A percentile compares a stretch with the other conserved stretches of the same genome.
phyloP scores from a whole-genome alignment of 1,140 invertebrate genomes.

The Augochlora pura region DNA sequence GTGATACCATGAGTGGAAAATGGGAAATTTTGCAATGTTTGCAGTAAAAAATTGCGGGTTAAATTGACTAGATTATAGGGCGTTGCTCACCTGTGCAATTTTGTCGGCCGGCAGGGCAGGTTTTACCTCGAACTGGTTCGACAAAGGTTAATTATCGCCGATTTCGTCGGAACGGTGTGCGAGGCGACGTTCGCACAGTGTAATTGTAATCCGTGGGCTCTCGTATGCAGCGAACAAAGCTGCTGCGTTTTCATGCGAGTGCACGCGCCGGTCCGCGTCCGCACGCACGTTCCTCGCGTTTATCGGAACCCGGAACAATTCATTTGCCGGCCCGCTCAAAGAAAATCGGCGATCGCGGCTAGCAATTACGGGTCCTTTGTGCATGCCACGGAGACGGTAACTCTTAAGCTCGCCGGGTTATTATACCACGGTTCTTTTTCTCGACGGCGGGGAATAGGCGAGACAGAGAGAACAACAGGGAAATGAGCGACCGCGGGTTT shows the following conservation, averaged over 20 bases:
- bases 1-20: too few species aligned
- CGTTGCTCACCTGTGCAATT: too few species aligned
- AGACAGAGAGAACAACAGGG: too few species aligned
- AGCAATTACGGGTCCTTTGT: slow-evolving; percentile 6
- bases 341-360: slow-evolving; percentile 11
- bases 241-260: not conserved
- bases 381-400: slow-evolving; percentile 14
- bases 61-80: too few species aligned
- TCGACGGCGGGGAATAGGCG: not conserved
- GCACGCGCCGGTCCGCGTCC: not conserved
- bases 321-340: slow-evolving; percentile 3
- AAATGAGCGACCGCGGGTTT: too few species aligned
- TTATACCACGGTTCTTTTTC: not conserved
- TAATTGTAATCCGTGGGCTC: slow-evolving; percentile 8
- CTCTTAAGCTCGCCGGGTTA: slow-evolving; percentile 13
- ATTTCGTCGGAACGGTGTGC: too few species aligned
- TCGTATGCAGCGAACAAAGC: slow-evolving; percentile 11
- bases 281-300: not conserved
- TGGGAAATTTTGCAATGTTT: too few species aligned
- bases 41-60: too few species aligned
- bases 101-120: too few species aligned
- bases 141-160: too few species aligned
- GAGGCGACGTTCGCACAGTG: not conserved
- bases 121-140: too few species aligned
- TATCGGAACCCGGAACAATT: not conserved